Evolutionary conservation across 2,797 vertebrate species (phyloP).

Genomic region (Nothura maculosa): DNA sequence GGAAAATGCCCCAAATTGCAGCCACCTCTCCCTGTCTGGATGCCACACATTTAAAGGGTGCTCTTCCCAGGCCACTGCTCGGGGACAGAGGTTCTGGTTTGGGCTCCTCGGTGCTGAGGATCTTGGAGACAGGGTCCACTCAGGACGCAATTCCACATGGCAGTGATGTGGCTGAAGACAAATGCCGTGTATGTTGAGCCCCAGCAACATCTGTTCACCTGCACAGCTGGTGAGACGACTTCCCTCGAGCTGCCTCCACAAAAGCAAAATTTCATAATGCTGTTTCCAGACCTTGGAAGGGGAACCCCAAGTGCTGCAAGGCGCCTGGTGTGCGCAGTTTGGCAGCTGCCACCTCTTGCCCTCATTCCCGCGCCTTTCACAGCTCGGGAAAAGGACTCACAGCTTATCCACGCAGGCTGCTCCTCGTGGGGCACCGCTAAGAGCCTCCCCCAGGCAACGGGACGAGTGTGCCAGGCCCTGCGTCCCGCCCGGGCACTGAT

Average conservation of each 20-base stretch:
- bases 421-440: no score
- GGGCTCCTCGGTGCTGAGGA: no score
- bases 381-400: not conserved
- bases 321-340: not conserved
- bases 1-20: not conserved
- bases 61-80: not conserved
- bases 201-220: not conserved
- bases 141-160: not conserved
- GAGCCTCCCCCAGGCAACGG: not conserved
- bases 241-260: not conserved
- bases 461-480: fast-evolving
- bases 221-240: not conserved
- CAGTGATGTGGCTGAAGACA: fast-evolving
- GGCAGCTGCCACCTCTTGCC: not conserved
- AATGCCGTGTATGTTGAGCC: not conserved
- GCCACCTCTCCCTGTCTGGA: not conserved
- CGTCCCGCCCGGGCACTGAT: not conserved
- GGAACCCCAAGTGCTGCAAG: not conserved
- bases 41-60: not conserved
- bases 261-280: not conserved
- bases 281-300: not conserved
- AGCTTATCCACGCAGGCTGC: no score
- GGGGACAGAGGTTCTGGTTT: not conserved
- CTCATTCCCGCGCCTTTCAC: not conserved
- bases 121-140: no score